Evolutionary conservation across 30 jellyfish, hydroid and myxozoan genomes (phyloP).

Genomic region (Chironex yamaguchii): DNA sequence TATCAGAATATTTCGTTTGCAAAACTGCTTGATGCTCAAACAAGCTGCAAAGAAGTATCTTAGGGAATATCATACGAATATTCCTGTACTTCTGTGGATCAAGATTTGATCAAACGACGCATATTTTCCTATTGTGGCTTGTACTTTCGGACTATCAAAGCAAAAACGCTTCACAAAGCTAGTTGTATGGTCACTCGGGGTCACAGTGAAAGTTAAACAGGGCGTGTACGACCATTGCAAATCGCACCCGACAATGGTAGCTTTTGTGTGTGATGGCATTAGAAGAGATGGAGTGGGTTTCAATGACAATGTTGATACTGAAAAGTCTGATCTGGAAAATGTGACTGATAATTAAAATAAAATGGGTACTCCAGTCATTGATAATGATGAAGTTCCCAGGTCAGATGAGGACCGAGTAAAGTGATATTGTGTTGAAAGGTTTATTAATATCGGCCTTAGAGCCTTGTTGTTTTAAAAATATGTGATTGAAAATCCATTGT

Average conservation of each 20-base stretch:
- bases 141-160: no score
- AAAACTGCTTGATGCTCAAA: not conserved
- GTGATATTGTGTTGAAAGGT: not conserved
- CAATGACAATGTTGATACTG: not conserved
- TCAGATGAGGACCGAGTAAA: not conserved
- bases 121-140: no score
- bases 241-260: not conserved
- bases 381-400: not conserved
- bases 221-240: not conserved
- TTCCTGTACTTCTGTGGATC: no score
- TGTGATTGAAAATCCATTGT: not conserved
- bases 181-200: no score
- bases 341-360: not conserved
- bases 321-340: not conserved
- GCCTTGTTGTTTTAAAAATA: not conserved
- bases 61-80: no score
- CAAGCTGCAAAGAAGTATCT: not conserved
- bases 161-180: no score
- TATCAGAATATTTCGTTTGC: not conserved
- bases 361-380: not conserved
- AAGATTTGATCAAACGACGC: no score
- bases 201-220: no score
- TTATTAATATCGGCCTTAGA: not conserved
- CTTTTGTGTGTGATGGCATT: not conserved
- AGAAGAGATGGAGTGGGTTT: not conserved